Evolutionary conservation across 2,888 invertebrate species (phyloP).

Genomic region (Cephus runcator): DNA sequence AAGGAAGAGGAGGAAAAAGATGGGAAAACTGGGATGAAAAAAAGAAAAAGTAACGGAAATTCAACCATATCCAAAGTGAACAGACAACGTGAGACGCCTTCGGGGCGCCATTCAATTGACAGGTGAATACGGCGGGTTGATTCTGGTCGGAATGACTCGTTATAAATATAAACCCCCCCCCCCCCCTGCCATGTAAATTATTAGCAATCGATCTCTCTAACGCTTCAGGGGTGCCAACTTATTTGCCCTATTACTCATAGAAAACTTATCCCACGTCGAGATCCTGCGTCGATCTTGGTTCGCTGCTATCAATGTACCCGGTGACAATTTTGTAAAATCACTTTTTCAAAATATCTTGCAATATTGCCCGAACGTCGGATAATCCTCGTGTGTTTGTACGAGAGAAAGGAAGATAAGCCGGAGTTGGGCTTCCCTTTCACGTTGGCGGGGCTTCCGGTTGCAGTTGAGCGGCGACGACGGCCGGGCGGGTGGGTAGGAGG

Average conservation of each 20-base stretch:
- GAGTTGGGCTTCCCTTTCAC: neutral
- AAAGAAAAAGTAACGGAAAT: neutral
- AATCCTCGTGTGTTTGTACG: neutral
- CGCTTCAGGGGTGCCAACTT: neutral
- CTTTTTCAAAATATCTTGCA: neutral
- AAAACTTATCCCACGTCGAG: neutral
- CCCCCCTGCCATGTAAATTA: neutral
- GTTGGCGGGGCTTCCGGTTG: neutral
- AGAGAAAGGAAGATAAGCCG: neutral
- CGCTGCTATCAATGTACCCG: neutral
- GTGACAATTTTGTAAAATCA: neutral
- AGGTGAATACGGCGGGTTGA: neutral
- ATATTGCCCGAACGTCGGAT: neutral
- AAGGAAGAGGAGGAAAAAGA: neutral
- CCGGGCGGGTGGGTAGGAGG: too few species aligned
- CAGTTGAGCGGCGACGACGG: neutral
- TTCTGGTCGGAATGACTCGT: neutral
- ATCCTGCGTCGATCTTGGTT: neutral
- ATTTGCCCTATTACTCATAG: neutral
- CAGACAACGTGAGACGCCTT: neutral
- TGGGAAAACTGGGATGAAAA: neutral
- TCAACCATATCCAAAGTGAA: neutral
- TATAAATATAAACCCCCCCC: neutral
- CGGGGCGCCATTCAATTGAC: neutral
- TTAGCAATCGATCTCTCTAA: neutral